Conservation (phyloP, 2,888 invertebrate genomes). For the Drosophila acutilabella region DNA sequence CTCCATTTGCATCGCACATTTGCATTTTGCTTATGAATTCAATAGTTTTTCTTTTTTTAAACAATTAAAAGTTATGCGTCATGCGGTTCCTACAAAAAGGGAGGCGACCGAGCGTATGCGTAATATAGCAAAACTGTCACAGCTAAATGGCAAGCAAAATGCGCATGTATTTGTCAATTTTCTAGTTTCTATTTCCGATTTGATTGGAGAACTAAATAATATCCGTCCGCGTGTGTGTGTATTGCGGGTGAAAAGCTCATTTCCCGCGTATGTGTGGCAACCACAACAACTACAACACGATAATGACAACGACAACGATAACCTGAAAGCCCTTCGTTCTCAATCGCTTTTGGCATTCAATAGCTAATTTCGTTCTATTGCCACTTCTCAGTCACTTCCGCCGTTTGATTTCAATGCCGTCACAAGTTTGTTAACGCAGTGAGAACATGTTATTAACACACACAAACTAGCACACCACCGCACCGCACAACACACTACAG, state of each 20-base stretch:
- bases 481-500: conserved; percentile 1
- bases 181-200: conserved; percentile 72
- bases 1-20: conserved; percentile 16
- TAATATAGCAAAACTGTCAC: conserved; percentile 34
- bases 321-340: conserved; percentile 27
- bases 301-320: not conserved
- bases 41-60: conserved; percentile 39
- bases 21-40: conserved; percentile 51
- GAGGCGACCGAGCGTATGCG: conserved; percentile 30
- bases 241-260: conserved; percentile 47
- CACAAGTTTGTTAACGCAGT: conserved; percentile 40
- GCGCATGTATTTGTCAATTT: conserved; percentile 43
- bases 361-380: conserved; percentile 67
- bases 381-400: conserved; percentile 62
- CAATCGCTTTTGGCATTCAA: conserved; percentile 55
- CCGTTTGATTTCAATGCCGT: conserved; percentile 75
- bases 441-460: conserved; percentile 48
- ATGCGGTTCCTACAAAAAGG: conserved; percentile 9
- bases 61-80: conserved; percentile 61
- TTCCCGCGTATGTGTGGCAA: conserved; percentile 56
- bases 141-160: conserved; percentile 16
- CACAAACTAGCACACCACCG: conserved; percentile 6
- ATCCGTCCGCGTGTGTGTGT: conserved; percentile 47
- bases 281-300: conserved; percentile 20
- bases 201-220: conserved; percentile 68